Evolutionary conservation across 2,888 invertebrate species (phyloP).

Genomic region (Drosophila picticornis): DNA sequence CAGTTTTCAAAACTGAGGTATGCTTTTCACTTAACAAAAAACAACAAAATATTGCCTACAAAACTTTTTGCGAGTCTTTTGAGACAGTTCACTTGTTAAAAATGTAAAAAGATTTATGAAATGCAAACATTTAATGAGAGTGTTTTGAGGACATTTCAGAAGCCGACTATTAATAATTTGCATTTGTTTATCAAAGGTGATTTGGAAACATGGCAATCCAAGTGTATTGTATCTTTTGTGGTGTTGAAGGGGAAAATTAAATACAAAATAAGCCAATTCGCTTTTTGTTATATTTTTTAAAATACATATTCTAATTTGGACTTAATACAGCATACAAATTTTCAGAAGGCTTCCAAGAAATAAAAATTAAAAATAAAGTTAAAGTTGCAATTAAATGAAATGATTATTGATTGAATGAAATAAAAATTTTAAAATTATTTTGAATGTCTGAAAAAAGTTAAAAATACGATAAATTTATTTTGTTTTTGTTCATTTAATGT

Average conservation of each 20-base stretch:
- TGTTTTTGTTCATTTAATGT: not conserved
- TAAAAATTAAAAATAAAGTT: too few relatives aligned
- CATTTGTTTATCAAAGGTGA: not conserved
- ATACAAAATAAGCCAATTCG: too few relatives aligned
- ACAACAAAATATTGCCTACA: slow-evolving; percentile 43
- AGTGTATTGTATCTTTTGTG: not conserved
- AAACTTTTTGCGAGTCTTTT: not conserved
- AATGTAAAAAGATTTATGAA: not conserved
- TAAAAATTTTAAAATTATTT: not conserved
- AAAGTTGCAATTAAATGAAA: not conserved
- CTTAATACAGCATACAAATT: too few relatives aligned
- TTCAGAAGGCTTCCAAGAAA: too few relatives aligned
- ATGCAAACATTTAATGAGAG: not conserved
- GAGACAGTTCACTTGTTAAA: not conserved
- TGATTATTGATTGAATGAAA: not conserved
- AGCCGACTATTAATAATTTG: not conserved
- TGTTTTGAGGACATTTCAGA: not conserved
- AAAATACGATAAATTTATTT: too few relatives aligned
- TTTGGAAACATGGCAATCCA: not conserved
- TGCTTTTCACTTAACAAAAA: slow-evolving; percentile 39
- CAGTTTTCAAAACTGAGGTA: slow-evolving; percentile 72
- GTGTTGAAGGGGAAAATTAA: too few relatives aligned
- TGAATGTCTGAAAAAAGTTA: not conserved
- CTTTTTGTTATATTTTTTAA: too few relatives aligned
- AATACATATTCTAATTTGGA: too few relatives aligned